These are phyloP conservation scores for Alitta virens DNA, from an alignment of 2,888 invertebrate species.

Conservation along the genomic window DNA sequence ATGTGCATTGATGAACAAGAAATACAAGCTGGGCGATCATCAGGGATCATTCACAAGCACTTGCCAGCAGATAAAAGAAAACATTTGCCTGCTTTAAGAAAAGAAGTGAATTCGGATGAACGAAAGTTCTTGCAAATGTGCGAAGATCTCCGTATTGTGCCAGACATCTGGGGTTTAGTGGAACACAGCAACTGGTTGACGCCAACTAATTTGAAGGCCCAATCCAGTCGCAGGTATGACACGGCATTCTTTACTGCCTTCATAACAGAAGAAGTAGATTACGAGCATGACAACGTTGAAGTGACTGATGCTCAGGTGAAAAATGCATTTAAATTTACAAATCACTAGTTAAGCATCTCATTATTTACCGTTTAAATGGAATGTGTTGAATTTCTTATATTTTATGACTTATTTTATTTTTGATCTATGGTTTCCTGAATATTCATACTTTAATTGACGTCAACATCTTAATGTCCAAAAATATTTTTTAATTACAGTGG, in stretches of 20 bases:
- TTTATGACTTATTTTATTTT: too few relatives aligned
- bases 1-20: slow-evolving; percentile 11
- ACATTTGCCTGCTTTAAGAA: slow-evolving; percentile 23
- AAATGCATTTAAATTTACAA: too few relatives aligned
- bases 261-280: not conserved
- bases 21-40: not conserved
- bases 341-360: too few relatives aligned
- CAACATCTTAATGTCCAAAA: too few relatives aligned
- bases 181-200: slow-evolving; percentile 85
- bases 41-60: too few relatives aligned
- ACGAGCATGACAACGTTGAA: slow-evolving; percentile 15
- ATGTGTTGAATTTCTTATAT: too few relatives aligned
- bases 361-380: too few relatives aligned
- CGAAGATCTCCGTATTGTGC: slow-evolving; percentile 68
- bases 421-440: too few relatives aligned
- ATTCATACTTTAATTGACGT: too few relatives aligned
- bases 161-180: slow-evolving; percentile 75
- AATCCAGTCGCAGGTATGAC: slow-evolving; percentile 17
- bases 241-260: slow-evolving; percentile 19
- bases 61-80: not conserved
- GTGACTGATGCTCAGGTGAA: slow-evolving; percentile 15
- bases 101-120: slow-evolving; percentile 64
- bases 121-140: slow-evolving; percentile 70
- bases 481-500: not conserved
- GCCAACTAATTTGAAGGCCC: slow-evolving; percentile 57